Percentiles rank a stretch among this genome's conserved stretches.
phyloP scores from a whole-genome alignment of 2,797 vertebrate species.

The Champsocephalus gunnari region DNA sequence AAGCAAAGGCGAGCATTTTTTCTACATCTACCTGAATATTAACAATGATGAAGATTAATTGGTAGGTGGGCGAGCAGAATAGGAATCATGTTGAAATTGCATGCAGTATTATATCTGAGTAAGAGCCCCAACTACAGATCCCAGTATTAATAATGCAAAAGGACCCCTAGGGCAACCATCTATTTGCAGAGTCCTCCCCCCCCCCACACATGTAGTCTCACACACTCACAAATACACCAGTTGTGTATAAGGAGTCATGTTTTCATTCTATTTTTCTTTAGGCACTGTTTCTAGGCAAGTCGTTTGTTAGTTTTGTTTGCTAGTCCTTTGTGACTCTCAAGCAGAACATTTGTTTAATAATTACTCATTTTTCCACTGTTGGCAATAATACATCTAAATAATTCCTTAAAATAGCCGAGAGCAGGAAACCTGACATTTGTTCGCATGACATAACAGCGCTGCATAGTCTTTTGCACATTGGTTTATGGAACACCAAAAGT shows the following conservation, averaged over 20 bases:
- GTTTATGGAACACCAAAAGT: neutral
- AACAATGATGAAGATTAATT: slow-evolving; percentile 69
- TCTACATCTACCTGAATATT: slow-evolving; percentile 59
- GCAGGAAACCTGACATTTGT: neutral
- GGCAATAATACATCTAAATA: slow-evolving; percentile 16
- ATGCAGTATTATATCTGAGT: slow-evolving; percentile 78
- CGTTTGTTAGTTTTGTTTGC: slow-evolving; percentile 47
- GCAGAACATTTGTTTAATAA: slow-evolving; percentile 31
- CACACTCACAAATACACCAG: neutral
- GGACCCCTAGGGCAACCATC: slow-evolving; percentile 74
- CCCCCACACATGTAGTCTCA: slow-evolving; percentile 13
- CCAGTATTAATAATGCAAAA: slow-evolving; percentile 83
- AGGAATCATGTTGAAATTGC: slow-evolving; percentile 71
- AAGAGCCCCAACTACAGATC: slow-evolving; percentile 70
- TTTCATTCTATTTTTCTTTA: slow-evolving; percentile 47
- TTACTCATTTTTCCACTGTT: slow-evolving; percentile 13
- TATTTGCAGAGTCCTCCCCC: slow-evolving; percentile 69
- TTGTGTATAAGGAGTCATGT: slow-evolving; percentile 36
- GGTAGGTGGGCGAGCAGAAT: slow-evolving; percentile 66
- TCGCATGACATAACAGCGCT: neutral
- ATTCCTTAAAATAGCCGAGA: neutral
- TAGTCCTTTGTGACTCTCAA: slow-evolving; percentile 40
- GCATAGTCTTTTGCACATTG: neutral
- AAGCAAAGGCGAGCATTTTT: slow-evolving; percentile 59
- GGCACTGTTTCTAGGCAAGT: slow-evolving; percentile 42